phyloP scores from a whole-genome alignment of 2,797 vertebrate genomes.

The Schizopygopsis malacanthus region DNA sequence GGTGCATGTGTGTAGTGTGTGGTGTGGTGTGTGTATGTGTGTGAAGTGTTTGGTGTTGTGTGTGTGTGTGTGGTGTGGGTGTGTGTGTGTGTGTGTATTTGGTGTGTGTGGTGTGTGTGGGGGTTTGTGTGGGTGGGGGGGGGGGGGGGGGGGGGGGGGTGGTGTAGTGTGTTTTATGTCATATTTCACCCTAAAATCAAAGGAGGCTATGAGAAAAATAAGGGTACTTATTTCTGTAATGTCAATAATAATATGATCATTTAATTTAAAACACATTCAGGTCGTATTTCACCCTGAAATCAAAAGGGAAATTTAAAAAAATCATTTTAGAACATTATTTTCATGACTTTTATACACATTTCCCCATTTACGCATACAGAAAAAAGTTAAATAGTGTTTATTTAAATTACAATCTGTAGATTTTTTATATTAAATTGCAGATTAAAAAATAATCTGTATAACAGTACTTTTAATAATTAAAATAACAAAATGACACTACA shows the following conservation, averaged over 20 bases:
- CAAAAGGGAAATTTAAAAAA: no score
- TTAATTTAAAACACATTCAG: no score
- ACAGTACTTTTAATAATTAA: background rate
- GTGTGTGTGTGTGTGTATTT: no score
- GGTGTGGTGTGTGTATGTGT: no score
- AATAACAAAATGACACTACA: background rate
- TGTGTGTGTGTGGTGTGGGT: no score
- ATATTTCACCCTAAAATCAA: background rate
- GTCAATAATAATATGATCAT: no score
- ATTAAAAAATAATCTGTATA: background rate
- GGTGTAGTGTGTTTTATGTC: no score
- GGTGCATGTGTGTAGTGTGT: no score
- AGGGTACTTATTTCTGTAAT: no score
- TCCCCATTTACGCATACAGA: background rate
- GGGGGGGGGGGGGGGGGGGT: accelerated
- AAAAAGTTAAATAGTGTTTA: background rate
- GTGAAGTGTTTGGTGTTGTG: no score
- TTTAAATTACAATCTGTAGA: background rate
- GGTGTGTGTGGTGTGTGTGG: no score
- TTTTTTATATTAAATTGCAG: background rate
- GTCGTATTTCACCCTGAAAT: background rate
- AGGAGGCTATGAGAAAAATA: background rate
- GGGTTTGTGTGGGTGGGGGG: no score
- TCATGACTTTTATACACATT: background rate
- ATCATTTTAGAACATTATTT: background rate